Evolutionary conservation across 2,113 vertebrate species (phyloP).

Genomic region (Parotia lawesii): DNA sequence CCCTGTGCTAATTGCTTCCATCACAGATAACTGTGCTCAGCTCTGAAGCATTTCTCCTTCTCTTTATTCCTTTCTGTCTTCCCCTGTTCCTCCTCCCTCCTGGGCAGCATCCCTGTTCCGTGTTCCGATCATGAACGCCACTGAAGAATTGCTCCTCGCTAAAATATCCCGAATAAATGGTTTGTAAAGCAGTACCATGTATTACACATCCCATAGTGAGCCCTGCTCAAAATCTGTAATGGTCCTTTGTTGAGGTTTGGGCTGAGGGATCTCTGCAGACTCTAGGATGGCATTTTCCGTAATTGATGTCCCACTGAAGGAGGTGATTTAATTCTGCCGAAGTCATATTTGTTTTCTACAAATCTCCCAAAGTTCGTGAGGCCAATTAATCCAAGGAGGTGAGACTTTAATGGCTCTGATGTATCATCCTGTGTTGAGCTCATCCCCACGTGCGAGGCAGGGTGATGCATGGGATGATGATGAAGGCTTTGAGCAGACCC

Average conservation of each 20-base stretch:
- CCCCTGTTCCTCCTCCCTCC: neutral
- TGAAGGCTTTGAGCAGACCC: neutral
- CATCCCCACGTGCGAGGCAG: neutral
- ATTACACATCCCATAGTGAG: neutral
- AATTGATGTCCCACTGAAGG: neutral
- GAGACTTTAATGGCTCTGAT: neutral
- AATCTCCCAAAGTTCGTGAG: neutral
- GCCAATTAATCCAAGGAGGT: neutral
- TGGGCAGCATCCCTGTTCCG: neutral
- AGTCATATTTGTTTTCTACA: neutral
- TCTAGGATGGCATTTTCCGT: neutral
- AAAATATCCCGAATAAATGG: neutral
- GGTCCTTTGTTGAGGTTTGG: neutral
- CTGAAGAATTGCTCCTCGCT: neutral
- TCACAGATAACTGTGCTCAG: fast-evolving
- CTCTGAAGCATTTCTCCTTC: neutral
- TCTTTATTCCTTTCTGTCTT: neutral
- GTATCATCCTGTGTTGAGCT: neutral
- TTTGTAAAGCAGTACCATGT: neutral
- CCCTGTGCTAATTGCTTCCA: slow-evolving; percentile 1
- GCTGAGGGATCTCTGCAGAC: neutral
- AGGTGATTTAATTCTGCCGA: slow-evolving; percentile 12
- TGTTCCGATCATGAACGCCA: neutral
- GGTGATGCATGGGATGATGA: neutral
- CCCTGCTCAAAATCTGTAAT: neutral